These are phyloP conservation scores for Microctenopoma steveboyesi DNA, from an alignment of 2,797 vertebrate species.

Conservation along the genomic window DNA sequence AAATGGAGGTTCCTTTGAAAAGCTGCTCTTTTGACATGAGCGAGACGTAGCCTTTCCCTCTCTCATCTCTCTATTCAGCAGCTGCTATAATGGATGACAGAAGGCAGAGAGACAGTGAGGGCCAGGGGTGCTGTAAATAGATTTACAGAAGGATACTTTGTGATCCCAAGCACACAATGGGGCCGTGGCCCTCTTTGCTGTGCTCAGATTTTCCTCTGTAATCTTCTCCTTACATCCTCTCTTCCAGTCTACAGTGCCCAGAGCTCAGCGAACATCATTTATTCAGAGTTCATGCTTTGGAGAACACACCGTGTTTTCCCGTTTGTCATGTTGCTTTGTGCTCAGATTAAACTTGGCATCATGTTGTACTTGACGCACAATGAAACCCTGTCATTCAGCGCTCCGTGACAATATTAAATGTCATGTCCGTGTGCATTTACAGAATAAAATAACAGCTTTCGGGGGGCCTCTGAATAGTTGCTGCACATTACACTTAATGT, in stretches of 20 bases:
- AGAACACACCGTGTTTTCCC: conserved; percentile 86
- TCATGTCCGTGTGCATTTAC: conserved; percentile 96
- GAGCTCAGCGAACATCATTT: conserved; percentile 88
- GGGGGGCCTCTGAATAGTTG: conserved; percentile 87
- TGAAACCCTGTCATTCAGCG: conserved; percentile 94
- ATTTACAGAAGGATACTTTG: conserved; percentile 83
- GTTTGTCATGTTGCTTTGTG: conserved; percentile 89
- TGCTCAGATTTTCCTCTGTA: conserved; percentile 81
- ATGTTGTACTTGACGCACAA: conserved; percentile 92
- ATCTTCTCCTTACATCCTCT: conserved; percentile 75
- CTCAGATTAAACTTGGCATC: conserved; percentile 92
- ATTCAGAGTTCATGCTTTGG: conserved; percentile 88
- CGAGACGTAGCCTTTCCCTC: conserved; percentile 71
- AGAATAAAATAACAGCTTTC: conserved; percentile 96
- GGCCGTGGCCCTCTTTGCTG: conserved; percentile 78
- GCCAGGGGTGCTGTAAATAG: conserved; percentile 81
- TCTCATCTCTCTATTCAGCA: conserved; percentile 76
- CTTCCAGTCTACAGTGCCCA: conserved; percentile 77
- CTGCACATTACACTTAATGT: conserved; percentile 96
- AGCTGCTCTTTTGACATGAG: conserved; percentile 77
- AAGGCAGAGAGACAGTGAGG: conserved; percentile 76
- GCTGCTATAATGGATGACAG: conserved; percentile 77
- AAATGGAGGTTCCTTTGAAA: conserved; percentile 74
- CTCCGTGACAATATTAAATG: conserved; percentile 96
- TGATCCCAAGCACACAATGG: conserved; percentile 82